Evolutionary conservation across 35 echinoderm and acorn worm genomes (phyloP), one percentile per base, ranked within the genome.

Genomic region (Strongylocentrotus purpuratus): DNA sequence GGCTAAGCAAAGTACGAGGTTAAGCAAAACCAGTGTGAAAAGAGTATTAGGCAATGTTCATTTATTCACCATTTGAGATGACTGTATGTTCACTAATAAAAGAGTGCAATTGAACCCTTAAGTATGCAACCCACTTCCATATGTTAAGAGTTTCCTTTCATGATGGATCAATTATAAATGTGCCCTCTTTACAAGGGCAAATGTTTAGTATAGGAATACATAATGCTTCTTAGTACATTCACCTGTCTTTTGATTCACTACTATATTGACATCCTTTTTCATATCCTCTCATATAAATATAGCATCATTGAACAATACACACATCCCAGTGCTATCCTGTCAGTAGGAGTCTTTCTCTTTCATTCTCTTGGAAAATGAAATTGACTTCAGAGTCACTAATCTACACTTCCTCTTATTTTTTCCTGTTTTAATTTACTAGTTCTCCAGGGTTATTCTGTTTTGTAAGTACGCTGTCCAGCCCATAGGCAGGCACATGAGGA

Each of bases 341-440:
- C 20, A 78, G 6, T 78, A n/a, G 2, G 20, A 78, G 65, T 0
- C 22, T 7, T 7, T 4, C 65, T 78, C 18, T 7, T 78, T n/a
- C 65, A 78, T 78, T 78, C 65, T 78, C 22, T 78, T 78, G 1
- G 5, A 78, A 18, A 78, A 78, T n/a, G 22, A 78, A 78, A 78
- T n/a, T 22, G 22, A 78, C 65, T 78, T 78, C 65, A 78, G 20
- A 78, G 4, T 78, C 65, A 78, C 65, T 78, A 78, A 78, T 78
- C 65, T 78, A 22, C 20, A 78, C 65, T 78, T 78, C 65, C 65
- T 78, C 22, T 0, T 78, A 28, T 78, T 78, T 78, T n/a, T 78
- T 78, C 65, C 65, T 78, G 65, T 90, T 90, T 88, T 94, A 94
- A 94, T 48, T 52, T 33, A 17, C 92, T 31, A 17, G 13, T 31